Percentiles rank a stretch among this genome's conserved stretches.
Evolutionary conservation across 2,113 vertebrate genomes (phyloP).

Genomic region (Strix uralensis): DNA sequence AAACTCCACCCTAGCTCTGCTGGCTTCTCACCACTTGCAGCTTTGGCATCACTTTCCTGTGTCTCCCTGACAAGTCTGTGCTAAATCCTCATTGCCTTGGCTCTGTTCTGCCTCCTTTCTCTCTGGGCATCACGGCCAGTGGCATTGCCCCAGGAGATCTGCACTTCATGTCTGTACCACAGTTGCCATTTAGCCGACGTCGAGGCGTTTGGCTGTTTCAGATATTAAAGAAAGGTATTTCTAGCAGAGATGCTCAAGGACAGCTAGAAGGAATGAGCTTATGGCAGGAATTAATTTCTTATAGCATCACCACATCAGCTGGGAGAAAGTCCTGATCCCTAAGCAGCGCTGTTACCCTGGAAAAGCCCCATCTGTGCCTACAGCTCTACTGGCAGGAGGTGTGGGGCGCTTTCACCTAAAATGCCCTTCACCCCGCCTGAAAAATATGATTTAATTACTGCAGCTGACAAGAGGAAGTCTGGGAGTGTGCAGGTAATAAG

Average conservation of each 20-base stretch:
- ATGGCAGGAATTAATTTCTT: background rate
- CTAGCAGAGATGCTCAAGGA: background rate
- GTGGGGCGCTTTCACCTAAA: background rate
- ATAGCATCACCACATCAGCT: background rate
- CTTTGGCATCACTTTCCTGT: background rate
- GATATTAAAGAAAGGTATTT: background rate
- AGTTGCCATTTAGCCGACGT: background rate
- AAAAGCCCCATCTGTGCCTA: background rate
- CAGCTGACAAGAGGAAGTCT: background rate
- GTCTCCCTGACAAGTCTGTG: background rate
- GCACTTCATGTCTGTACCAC: background rate
- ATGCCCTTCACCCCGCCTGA: background rate
- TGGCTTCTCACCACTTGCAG: rapidly evolving
- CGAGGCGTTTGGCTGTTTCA: background rate
- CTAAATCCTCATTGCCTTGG: background rate
- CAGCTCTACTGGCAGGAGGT: background rate
- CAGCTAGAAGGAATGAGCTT: background rate
- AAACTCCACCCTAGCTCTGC: background rate
- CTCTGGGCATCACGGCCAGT: rapidly evolving
- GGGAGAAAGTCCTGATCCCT: background rate
- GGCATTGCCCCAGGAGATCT: background rate
- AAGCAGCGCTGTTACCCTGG: background rate
- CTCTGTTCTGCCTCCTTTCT: background rate
- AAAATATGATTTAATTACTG: constrained; percentile 19
- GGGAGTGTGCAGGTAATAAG: constrained; percentile 1